phyloP scores from a whole-genome alignment of 53 echinoderm and acorn worm genomes.

The Crossaster papposus region DNA sequence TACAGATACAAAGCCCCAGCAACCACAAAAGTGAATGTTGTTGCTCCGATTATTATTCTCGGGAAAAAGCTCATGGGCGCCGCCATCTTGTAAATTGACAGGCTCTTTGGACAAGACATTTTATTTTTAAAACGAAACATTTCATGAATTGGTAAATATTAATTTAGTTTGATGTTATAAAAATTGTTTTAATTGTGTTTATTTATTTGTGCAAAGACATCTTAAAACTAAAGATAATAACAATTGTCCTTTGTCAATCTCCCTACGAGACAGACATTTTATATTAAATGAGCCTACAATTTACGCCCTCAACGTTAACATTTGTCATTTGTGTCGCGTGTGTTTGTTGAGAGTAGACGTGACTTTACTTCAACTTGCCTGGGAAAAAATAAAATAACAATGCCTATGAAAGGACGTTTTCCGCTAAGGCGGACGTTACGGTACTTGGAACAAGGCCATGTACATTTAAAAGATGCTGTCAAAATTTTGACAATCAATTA shows the following conservation, averaged over 20 bases:
- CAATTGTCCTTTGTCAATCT: too few relatives aligned
- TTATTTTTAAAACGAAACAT: too few relatives aligned
- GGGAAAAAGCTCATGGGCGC: slow-evolving; percentile 54
- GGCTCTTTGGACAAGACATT: background rate
- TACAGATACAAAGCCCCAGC: slow-evolving; percentile 43
- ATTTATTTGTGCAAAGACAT: too few relatives aligned
- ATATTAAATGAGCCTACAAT: background rate
- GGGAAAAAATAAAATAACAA: slow-evolving; percentile 31
- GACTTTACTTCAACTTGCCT: background rate
- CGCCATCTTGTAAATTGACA: slow-evolving; percentile 54
- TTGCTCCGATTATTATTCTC: slow-evolving; percentile 41
- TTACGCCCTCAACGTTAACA: background rate
- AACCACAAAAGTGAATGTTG: slow-evolving; percentile 52
- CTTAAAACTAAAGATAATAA: background rate
- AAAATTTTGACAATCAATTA: slow-evolving; percentile 91
- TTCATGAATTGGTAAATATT: background rate
- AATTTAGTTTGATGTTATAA: too few relatives aligned
- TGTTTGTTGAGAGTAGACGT: background rate
- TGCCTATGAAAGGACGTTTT: slow-evolving; percentile 97
- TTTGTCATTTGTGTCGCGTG: too few relatives aligned
- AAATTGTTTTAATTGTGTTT: background rate
- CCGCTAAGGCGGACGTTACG: slow-evolving; percentile 93
- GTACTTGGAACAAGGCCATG: slow-evolving; percentile 81
- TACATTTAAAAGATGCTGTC: slow-evolving; percentile 78
- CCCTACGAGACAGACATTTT: background rate